Conservation (phyloP, 2,113 vertebrate genomes). For the Piliocolobus tephrosceles region DNA sequence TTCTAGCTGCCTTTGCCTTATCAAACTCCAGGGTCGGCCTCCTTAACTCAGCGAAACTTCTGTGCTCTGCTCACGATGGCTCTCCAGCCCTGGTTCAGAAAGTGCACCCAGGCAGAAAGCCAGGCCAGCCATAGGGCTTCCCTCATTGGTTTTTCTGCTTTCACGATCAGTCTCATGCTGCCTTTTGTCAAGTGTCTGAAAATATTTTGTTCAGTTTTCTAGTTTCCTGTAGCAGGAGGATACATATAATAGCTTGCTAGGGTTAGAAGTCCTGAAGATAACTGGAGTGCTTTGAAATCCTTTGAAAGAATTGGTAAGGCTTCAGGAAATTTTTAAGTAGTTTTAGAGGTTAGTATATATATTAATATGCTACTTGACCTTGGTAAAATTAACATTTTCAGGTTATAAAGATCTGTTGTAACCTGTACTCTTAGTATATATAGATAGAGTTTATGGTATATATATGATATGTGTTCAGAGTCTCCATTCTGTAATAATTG, state of each 20-base stretch:
- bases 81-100: neutral
- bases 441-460: neutral
- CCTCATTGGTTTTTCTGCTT: neutral
- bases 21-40: neutral
- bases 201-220: neutral
- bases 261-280: neutral
- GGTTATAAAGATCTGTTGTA: neutral
- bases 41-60: neutral
- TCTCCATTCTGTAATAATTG: conserved; percentile 13
- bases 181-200: neutral
- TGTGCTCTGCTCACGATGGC: neutral
- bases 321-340: neutral
- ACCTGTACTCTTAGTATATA: neutral
- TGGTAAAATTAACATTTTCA: conserved; percentile 6
- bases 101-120: neutral
- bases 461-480: neutral
- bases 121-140: neutral
- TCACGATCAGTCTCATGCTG: neutral
- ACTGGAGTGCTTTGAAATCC: neutral
- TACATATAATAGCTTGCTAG: neutral
- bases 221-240: neutral
- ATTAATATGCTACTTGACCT: neutral
- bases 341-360: neutral
- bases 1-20: neutral
- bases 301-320: neutral